A percentile compares a stretch with the other conserved stretches of the same genome.
Evolutionary conservation across 1,140 invertebrate genomes (phyloP).

Genomic region (Bombus confusus): DNA sequence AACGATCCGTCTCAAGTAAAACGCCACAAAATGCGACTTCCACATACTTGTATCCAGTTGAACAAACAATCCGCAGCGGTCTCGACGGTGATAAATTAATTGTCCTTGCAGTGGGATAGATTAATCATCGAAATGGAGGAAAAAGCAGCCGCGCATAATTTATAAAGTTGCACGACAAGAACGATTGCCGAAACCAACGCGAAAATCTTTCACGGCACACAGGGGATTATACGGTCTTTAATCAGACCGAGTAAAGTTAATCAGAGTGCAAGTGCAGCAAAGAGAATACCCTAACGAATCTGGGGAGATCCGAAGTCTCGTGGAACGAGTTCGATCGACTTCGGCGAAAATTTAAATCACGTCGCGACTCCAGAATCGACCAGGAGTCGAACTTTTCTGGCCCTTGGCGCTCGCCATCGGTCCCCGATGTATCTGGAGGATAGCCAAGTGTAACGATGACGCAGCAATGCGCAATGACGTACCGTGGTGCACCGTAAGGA

Average conservation of each 20-base stretch:
- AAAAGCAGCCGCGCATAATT: slow-evolving; percentile 6
- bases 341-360: slow-evolving; percentile 32
- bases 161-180: background rate
- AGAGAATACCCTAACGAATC: background rate
- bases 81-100: slow-evolving; percentile 18
- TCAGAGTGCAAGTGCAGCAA: too few species aligned
- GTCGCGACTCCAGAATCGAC: slow-evolving; percentile 2
- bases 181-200: background rate
- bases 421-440: slow-evolving; percentile 44
- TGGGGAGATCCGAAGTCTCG: background rate
- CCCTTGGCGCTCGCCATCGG: slow-evolving; percentile 11
- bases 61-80: slow-evolving; percentile 6
- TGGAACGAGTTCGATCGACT: background rate
- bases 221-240: background rate
- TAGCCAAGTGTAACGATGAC: slow-evolving; percentile 39
- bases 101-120: background rate
- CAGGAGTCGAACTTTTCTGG: slow-evolving; percentile 32
- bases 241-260: background rate
- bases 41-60: background rate
- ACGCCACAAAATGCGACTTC: background rate
- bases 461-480: slow-evolving; percentile 49
- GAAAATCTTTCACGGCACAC: background rate
- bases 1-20: background rate
- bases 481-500: slow-evolving; percentile 20
- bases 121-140: background rate